Conservation (phyloP, 2,113 vertebrate species). For the Ageneiosus marmoratus region DNA sequence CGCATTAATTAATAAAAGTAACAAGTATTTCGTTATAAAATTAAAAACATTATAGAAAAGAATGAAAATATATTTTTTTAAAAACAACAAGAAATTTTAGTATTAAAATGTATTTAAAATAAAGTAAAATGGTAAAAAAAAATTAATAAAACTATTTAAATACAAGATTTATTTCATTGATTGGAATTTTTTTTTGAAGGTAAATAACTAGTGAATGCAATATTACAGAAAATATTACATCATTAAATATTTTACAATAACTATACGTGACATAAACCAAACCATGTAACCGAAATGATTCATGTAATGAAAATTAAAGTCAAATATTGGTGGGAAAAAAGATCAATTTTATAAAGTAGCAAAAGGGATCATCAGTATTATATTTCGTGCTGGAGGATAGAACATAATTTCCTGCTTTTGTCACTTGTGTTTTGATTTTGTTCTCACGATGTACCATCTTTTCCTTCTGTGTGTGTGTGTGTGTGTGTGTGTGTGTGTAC, state of each 20-base stretch:
- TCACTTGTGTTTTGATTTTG: constrained; percentile 3
- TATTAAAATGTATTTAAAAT: not conserved
- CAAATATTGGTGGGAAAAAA: too few relatives aligned
- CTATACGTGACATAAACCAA: not conserved
- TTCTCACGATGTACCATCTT: not conserved
- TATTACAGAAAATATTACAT: too few relatives aligned
- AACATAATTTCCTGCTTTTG: not conserved
- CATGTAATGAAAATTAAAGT: too few relatives aligned
- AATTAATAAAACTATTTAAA: too few relatives aligned
- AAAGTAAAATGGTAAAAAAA: not conserved
- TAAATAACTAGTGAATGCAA: too few relatives aligned
- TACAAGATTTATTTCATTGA: not conserved
- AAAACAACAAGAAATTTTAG: not conserved
- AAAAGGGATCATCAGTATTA: not conserved
- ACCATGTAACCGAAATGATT: too few relatives aligned
- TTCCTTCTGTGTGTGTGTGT: not conserved
- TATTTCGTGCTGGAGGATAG: not conserved
- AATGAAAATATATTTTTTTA: too few relatives aligned
- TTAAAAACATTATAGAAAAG: not conserved
- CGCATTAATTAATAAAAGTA: not conserved
- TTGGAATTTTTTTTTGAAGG: too few relatives aligned
- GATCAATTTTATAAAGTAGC: not conserved
- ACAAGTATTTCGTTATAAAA: not conserved
- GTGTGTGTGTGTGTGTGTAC: not conserved
- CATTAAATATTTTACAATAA: not conserved